Percentiles rank a stretch among this genome's conserved stretches.
These are phyloP conservation scores for Etheostoma perlongum DNA, from an alignment of 2,797 vertebrate genomes.

Conservation along the genomic window DNA sequence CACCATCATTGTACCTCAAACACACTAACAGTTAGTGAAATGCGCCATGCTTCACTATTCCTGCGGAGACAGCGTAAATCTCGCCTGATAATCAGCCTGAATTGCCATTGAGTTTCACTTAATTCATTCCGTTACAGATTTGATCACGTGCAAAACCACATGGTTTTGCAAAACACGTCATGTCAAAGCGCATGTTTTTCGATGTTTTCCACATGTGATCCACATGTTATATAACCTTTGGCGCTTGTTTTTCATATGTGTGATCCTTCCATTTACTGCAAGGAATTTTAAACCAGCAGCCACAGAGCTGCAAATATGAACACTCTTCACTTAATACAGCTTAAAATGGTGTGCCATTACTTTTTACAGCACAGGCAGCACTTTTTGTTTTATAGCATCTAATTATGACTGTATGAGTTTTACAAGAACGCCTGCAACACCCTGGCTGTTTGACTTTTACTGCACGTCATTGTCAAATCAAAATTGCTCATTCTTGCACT, in stretches of 20 bases:
- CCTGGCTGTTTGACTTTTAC: constrained; percentile 26
- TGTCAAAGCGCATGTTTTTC: no score
- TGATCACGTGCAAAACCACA: no score
- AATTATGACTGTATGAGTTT: constrained; percentile 26
- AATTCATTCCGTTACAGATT: background rate
- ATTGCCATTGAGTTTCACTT: background rate
- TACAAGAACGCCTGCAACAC: background rate
- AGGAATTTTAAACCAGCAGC: background rate
- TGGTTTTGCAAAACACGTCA: no score
- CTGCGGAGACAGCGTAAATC: background rate
- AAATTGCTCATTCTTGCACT: constrained; percentile 34
- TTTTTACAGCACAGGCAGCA: constrained; percentile 21
- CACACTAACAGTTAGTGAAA: background rate
- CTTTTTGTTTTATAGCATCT: constrained; percentile 31
- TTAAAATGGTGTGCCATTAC: constrained; percentile 1
- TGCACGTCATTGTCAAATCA: constrained; percentile 27
- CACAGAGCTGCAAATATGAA: background rate
- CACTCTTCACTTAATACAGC: background rate
- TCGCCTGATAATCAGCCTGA: background rate
- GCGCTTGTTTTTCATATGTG: no score
- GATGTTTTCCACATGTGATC: no score
- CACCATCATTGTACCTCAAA: background rate
- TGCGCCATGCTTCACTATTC: background rate
- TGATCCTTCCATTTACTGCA: background rate
- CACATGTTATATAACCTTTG: no score